Conservation (phyloP, 92 coral and sea anemone species). For the Phenganax subtilis region DNA sequence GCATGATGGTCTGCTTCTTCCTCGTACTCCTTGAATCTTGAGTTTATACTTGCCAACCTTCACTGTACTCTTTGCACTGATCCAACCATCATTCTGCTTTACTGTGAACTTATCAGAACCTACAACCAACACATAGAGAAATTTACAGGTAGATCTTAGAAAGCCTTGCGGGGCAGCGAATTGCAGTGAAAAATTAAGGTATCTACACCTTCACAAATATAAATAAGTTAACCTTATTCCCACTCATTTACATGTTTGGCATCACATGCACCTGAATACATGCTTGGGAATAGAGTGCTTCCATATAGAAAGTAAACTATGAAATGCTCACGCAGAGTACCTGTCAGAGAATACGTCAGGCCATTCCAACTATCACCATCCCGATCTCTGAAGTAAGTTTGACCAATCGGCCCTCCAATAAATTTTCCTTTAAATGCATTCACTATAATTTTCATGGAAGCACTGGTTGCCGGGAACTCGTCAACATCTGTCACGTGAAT, state of each 20-base stretch:
- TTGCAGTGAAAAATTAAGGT: too few relatives aligned
- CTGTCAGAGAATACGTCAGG: constrained; percentile 10
- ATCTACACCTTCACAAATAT: too few relatives aligned
- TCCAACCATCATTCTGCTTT: constrained; percentile 43
- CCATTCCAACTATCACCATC: constrained; percentile 47
- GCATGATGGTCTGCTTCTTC: not conserved
- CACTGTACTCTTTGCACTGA: constrained; percentile 41
- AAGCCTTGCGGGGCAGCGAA: too few relatives aligned
- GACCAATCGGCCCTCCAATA: constrained; percentile 76
- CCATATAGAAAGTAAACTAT: too few relatives aligned
- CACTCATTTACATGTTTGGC: too few relatives aligned
- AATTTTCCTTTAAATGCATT: constrained; percentile 66
- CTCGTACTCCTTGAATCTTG: constrained; percentile 33
- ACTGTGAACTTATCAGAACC: constrained; percentile 46
- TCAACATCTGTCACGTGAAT: constrained; percentile 59
- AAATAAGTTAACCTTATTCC: too few relatives aligned
- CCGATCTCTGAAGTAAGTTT: constrained; percentile 69
- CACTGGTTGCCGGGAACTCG: too few relatives aligned
- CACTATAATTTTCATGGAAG: constrained; percentile 62
- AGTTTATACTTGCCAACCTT: constrained; percentile 58
- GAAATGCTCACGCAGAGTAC: not conserved
- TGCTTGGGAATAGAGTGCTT: too few relatives aligned
- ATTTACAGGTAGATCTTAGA: too few relatives aligned
- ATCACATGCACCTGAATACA: too few relatives aligned
- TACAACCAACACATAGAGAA: not conserved